Conservation (phyloP, 2,888 invertebrate genomes). For the Eremobia ochroleuca region DNA sequence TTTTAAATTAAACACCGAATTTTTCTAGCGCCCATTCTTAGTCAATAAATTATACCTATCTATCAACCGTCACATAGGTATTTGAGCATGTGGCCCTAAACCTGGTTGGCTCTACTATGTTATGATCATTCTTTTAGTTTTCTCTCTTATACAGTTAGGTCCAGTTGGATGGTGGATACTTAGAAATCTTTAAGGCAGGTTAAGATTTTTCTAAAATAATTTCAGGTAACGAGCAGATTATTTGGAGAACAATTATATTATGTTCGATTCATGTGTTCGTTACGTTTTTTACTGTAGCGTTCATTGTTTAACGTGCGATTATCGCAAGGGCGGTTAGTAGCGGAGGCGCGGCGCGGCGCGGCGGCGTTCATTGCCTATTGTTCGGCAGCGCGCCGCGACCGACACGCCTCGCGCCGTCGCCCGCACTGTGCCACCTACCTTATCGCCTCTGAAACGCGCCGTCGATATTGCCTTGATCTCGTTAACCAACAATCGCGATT, state of each 20-base stretch:
- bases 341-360: slow-evolving; percentile 72
- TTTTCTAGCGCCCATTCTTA: background rate
- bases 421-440: slow-evolving; percentile 85
- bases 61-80: background rate
- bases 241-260: slow-evolving; percentile 50
- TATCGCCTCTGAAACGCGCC: slow-evolving; percentile 80
- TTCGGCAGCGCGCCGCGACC: slow-evolving; percentile 85
- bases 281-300: slow-evolving; percentile 62
- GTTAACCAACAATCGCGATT: slow-evolving; percentile 84
- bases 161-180: no score
- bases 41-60: background rate
- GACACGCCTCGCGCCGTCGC: slow-evolving; percentile 88
- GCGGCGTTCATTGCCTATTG: slow-evolving; percentile 87
- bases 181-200: background rate
- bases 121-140: background rate
- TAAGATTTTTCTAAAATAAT: background rate
- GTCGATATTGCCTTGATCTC: slow-evolving; percentile 86
- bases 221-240: slow-evolving; percentile 39
- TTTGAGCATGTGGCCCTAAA: background rate
- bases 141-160: background rate
- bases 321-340: slow-evolving; percentile 66
- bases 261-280: slow-evolving; percentile 58
- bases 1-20: background rate
- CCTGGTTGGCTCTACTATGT: background rate
- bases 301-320: slow-evolving; percentile 67